These are phyloP conservation scores for Trachops cirrhosus DNA, from an alignment of 2,797 vertebrate genomes.

Conservation along the genomic window DNA sequence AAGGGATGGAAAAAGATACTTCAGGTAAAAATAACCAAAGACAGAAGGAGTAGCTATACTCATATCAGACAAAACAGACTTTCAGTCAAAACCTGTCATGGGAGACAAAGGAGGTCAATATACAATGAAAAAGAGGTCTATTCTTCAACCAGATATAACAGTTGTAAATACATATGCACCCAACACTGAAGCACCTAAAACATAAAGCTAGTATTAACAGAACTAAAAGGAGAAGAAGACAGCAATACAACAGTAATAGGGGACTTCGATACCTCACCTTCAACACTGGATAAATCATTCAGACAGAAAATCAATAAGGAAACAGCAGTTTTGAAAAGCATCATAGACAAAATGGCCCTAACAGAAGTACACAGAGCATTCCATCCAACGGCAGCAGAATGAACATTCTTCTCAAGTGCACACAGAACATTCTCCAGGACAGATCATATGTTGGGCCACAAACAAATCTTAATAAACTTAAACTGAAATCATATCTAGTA, in stretches of 20 bases:
- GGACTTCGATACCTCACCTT: background rate
- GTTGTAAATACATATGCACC: background rate
- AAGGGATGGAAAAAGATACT: background rate
- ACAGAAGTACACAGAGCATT: background rate
- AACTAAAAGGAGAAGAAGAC: background rate
- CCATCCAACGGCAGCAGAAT: background rate
- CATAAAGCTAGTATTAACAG: background rate
- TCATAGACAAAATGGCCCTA: background rate
- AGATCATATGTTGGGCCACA: background rate
- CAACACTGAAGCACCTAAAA: background rate
- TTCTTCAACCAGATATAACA: background rate
- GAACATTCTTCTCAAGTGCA: background rate
- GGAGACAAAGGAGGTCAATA: background rate
- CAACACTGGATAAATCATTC: background rate
- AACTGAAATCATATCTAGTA: background rate
- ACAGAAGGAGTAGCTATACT: background rate
- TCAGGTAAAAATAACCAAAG: background rate
- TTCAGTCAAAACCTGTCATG: background rate
- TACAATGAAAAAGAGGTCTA: background rate
- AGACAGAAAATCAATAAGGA: background rate
- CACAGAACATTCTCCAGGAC: background rate
- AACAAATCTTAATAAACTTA: background rate
- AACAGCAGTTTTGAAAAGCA: background rate
- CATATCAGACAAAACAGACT: background rate
- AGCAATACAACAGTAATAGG: background rate